Evolutionary conservation across 1,140 invertebrate species (phyloP), one percentile per base, ranked within the genome.

Genomic region (Popillia japonica): DNA sequence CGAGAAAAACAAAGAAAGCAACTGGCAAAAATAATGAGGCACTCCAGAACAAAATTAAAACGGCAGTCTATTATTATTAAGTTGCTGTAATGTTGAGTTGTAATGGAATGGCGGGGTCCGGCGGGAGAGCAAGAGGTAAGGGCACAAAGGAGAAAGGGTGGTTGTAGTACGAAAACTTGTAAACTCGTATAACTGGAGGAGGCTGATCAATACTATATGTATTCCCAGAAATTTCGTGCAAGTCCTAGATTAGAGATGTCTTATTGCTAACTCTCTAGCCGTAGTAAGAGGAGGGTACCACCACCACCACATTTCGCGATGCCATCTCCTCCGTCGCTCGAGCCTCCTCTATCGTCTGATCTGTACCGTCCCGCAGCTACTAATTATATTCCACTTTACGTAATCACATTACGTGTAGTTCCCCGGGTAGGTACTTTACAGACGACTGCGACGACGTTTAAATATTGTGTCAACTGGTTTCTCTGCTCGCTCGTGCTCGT

Each of bases 361-460:
- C 61, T 22, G 20, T 11, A 11, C 23, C 61, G 22, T 64, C 61
- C 61, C 61, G 22, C 61, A 64, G 61, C 61, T 64, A 17, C 61
- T 64, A 64, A 64, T 64, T 64, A 64, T 64, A 64, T 64, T 17
- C 61, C 61, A 64, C 61, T 64, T 64, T 64, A 64, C 61, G 61
- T 64, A 64, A 64, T 64, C n/a, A 64, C 17, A 64, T 64, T 64
- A 64, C 22, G 17, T 22, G 22, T 64, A 64, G 20, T 64, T 64
- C 61, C 61, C 61, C 7, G 61, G 23, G 61, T 64, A 22, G 61
- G 11, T 64, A 64, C 23, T 64, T 64, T 64, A n/a, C 61, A 11
- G 61, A 23, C 61, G 11, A 17, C 61, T 10, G 17, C 11, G 11
- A 48, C 17, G 17, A 22, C 61, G 61, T n/a, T 64, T 64, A 64